Base-by-base conservation (phyloP, 2,113 vertebrate genomes). In the Chaenocephalus aceratus region DNA sequence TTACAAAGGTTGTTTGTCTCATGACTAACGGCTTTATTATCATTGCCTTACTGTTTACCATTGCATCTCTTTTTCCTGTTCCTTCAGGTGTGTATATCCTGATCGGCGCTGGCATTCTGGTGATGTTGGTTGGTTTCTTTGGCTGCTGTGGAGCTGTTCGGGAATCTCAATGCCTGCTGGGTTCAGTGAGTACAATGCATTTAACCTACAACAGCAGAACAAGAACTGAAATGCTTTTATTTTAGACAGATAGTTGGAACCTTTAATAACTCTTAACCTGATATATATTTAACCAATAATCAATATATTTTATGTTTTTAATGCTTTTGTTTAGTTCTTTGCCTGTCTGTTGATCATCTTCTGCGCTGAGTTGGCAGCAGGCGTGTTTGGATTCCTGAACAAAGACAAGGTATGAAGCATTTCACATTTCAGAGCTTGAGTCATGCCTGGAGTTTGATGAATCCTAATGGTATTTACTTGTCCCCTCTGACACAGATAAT, bases 371-470 rank as follows among this genome's bases (percentile, higher is more conserved):
- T 89, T 99, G 76, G 96, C 98, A 45, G 97, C 97, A 72, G 97
- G 98, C 53, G 97, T 99, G 65, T 98, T 99, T 94, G 97, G 97
- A 67, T 99, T 99, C 90, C 80, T 99, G 74, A 98, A 97, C 93
- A 99, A 97, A 92, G 94, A 96, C 46, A 94, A 94, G 94, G 98
- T 99, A 93, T 86, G 36, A 41, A 41, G 36, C 36, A 4, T 46
- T 30, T 21, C 6, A 4, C 2, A 4, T 59, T 53, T 41, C 2
- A 36, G 30, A 46, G 4, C 36, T 57, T 62, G 1, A 61, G 6
- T 8, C 8, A 34, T 54, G 13, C 11, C 34, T 2, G 62, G 12
- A 44, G 10, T 67, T n/a, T n/a, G 9, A 54, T 61, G 0, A 41
- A 12, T 58, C 4, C 3, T 52, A 3, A 34, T 30, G n/a, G 7